phyloP scores from a whole-genome alignment of 92 coral and sea anemone genomes.

The Epizoanthus fatuus region DNA sequence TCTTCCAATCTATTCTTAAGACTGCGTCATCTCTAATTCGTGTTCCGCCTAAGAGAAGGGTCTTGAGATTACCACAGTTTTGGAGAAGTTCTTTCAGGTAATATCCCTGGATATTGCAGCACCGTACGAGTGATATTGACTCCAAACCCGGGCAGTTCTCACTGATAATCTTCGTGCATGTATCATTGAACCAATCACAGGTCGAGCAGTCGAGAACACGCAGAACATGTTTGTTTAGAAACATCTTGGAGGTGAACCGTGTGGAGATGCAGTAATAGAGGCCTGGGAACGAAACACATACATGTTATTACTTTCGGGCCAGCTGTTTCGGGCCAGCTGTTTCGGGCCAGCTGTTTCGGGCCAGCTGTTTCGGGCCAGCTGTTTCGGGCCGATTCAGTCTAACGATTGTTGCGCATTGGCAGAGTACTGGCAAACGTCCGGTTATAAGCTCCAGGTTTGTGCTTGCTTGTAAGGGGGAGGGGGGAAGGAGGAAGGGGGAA shows the following conservation, averaged over 20 bases:
- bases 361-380: too few species aligned
- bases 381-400: too few species aligned
- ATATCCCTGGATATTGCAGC: constrained; percentile 76
- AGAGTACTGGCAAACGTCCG: too few species aligned
- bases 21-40: constrained; percentile 55
- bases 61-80: constrained; percentile 50
- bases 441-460: too few species aligned
- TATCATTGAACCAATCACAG: constrained; percentile 80
- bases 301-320: too few species aligned
- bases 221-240: constrained; percentile 64
- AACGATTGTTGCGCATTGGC: too few species aligned
- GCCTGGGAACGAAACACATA: constrained; percentile 39
- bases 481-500: too few species aligned
- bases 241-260: constrained; percentile 46
- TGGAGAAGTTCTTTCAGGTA: constrained; percentile 57
- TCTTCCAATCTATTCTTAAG: constrained; percentile 55
- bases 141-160: constrained; percentile 68
- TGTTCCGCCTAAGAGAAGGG: constrained; percentile 77
- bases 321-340: too few species aligned
- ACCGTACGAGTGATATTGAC: constrained; percentile 66
- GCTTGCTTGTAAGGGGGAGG: too few species aligned
- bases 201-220: constrained; percentile 78
- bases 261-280: constrained; percentile 63
- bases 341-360: too few species aligned
- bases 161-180: constrained; percentile 60